Evolutionary conservation across 2,888 invertebrate species (phyloP).

Genomic region (Monopis laevigella): DNA sequence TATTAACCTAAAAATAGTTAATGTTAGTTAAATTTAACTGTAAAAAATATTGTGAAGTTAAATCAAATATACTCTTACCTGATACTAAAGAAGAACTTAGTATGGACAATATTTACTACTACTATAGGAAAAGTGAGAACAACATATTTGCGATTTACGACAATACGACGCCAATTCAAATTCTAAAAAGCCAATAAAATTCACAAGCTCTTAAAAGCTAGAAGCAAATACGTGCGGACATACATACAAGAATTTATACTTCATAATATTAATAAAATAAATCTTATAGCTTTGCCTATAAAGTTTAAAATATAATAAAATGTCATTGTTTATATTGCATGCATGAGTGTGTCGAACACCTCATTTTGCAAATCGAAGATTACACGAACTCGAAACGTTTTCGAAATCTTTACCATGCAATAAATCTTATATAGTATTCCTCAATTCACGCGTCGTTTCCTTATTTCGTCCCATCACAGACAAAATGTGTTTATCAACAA

Average conservation of each 20-base stretch:
- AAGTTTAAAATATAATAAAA: no score
- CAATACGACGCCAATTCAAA: slow-evolving; percentile 19
- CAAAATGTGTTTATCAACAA: slow-evolving; percentile 36
- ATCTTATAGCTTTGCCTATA: no score
- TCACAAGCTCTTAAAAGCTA: slow-evolving; percentile 13
- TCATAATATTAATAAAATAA: no score
- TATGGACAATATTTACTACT: slow-evolving; percentile 7
- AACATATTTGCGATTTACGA: slow-evolving; percentile 24
- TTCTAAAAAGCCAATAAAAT: slow-evolving; percentile 18
- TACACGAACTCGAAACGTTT: slow-evolving; percentile 10
- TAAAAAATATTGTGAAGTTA: no score
- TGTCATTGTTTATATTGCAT: not conserved
- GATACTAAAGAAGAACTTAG: slow-evolving; percentile 6
- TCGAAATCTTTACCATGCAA: slow-evolving; percentile 19
- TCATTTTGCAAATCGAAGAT: slow-evolving; percentile 10
- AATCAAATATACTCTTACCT: no score
- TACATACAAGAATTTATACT: no score
- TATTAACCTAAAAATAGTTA: no score
- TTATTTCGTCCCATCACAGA: slow-evolving; percentile 35
- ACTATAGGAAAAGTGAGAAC: slow-evolving; percentile 22
- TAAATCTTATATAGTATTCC: slow-evolving; percentile 31
- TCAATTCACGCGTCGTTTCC: slow-evolving; percentile 35
- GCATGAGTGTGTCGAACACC: slow-evolving; percentile 4
- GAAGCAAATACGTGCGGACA: slow-evolving; percentile 12
- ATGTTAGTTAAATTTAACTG: no score